Conservation (phyloP, 2,888 invertebrate genomes). For the Aproaerema taeniolella region DNA sequence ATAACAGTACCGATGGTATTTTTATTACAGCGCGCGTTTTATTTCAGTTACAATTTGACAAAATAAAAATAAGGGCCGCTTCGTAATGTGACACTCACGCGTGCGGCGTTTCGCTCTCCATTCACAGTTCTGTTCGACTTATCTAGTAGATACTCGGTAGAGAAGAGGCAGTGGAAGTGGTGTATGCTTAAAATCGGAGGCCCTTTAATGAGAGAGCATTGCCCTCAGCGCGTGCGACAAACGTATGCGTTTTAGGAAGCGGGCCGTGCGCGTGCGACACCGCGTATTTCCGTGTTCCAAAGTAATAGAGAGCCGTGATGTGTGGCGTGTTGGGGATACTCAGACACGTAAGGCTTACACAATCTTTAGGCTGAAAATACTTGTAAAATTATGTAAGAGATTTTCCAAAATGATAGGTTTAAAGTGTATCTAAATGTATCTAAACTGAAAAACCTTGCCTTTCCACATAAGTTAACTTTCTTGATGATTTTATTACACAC, state of each 20-base stretch:
- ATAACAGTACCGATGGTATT: constrained; percentile 74
- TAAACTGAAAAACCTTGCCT: no score
- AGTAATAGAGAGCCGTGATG: not conserved
- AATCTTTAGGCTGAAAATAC: no score
- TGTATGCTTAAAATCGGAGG: constrained; percentile 47
- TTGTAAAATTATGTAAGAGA: no score
- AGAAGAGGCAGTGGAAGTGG: constrained; percentile 34
- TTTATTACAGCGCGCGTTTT: constrained; percentile 72
- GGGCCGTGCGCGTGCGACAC: constrained; percentile 41
- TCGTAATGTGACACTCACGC: constrained; percentile 41
- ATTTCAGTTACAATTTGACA: constrained; percentile 77
- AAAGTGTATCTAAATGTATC: no score
- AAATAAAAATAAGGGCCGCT: constrained; percentile 70
- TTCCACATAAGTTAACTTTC: no score
- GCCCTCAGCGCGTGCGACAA: constrained; percentile 59
- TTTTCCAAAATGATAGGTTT: no score
- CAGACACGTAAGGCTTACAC: no score
- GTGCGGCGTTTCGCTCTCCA: constrained; percentile 19
- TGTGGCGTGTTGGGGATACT: no score
- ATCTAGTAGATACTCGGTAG: constrained; percentile 17
- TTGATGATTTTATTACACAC: no score
- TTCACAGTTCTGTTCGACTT: constrained; percentile 29
- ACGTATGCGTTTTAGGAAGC: constrained; percentile 59
- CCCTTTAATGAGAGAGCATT: constrained; percentile 73
- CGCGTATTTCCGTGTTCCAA: constrained; percentile 27